Base-by-base conservation (phyloP, 1,140 invertebrate genomes). In the Sipha flava region DNA sequence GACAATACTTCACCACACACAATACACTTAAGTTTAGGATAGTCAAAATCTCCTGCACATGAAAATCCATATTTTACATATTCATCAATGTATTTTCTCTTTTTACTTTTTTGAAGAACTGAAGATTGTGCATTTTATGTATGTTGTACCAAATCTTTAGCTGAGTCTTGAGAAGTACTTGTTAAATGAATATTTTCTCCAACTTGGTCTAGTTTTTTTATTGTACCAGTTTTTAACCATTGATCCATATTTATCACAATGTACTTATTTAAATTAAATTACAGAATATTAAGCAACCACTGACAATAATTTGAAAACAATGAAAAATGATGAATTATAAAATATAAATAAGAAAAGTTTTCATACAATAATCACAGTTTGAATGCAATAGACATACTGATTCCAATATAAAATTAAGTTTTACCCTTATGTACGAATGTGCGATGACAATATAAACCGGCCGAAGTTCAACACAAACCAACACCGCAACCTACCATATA, bases 11-110 rank as follows among this genome's bases (percentile, higher is more conserved):
- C 59, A 23, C 14, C 52, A 66, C 68, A 81, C 64, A 66, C 66
- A 43, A 79, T 62, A 80, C 80, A 70, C 43, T 70, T 40, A 26
- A 43, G 66, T 70, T 70, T 81, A 81, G 59, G 79, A 66, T 26
- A 40, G 47, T 80, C 43, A 59, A 29, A 31, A 59, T 59, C 29
- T 59, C 16, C 29, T 59, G 31, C 6, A 59, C 31, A 59, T 18
- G 29, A 59, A 59, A 59, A 59, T 31, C 57, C 57, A 31, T 31
- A 59, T 57, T 57, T 29, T 57, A 57, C 54, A 54, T 54, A 54
- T 12, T 54, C 49, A 54, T 54, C 49, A 54, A 0, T 54, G 21
- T 54, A 54, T 54, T 54, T 52, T 52, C 49, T 52, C 49, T 52
- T 52, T 23, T 54, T 54, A 54, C 49, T 21, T 54, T 21, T 21